A percentile compares a stretch with the other conserved stretches of the same genome.
These are phyloP conservation scores for Sinopyrophorus schimmeli DNA, from an alignment of 2,888 invertebrate species.

Conservation along the genomic window DNA sequence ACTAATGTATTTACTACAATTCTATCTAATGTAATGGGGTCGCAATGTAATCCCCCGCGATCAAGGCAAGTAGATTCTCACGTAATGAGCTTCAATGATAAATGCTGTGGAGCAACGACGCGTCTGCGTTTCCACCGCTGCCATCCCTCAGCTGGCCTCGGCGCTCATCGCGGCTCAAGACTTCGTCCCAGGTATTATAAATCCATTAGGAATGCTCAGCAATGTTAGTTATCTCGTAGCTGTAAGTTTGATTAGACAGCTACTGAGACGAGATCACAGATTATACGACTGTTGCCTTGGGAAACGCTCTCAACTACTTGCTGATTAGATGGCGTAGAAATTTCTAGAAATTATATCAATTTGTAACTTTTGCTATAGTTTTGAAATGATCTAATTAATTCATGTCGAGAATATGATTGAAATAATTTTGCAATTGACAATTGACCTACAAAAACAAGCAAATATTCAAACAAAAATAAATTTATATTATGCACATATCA, in stretches of 20 bases:
- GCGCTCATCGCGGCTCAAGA: slow-evolving; percentile 43
- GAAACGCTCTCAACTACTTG: slow-evolving; percentile 38
- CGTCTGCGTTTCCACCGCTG: slow-evolving; percentile 53
- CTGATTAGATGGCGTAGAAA: slow-evolving; percentile 31
- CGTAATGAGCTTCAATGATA: slow-evolving; percentile 59
- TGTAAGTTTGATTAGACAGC: slow-evolving; percentile 46
- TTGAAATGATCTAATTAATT: too few species aligned
- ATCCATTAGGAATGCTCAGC: slow-evolving; percentile 50
- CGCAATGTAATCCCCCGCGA: slow-evolving; percentile 32
- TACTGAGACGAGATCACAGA: slow-evolving; percentile 45
- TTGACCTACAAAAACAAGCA: too few species aligned
- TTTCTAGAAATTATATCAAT: slow-evolving; percentile 26
- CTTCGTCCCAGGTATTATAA: slow-evolving; percentile 44
- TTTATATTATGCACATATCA: too few species aligned
- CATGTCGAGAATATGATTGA: too few species aligned
- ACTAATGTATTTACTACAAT: slow-evolving; percentile 21
- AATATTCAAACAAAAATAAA: too few species aligned
- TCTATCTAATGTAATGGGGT: slow-evolving; percentile 27
- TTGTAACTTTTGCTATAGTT: slow-evolving; percentile 22
- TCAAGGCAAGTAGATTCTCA: slow-evolving; percentile 51
- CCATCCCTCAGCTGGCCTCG: slow-evolving; percentile 45
- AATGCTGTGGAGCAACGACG: slow-evolving; percentile 55
- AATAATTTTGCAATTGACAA: too few species aligned
- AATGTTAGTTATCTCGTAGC: slow-evolving; percentile 47
- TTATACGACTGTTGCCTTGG: slow-evolving; percentile 53